Conservation (phyloP, 1,140 invertebrate species). For the Sitodiplosis mosellana region DNA sequence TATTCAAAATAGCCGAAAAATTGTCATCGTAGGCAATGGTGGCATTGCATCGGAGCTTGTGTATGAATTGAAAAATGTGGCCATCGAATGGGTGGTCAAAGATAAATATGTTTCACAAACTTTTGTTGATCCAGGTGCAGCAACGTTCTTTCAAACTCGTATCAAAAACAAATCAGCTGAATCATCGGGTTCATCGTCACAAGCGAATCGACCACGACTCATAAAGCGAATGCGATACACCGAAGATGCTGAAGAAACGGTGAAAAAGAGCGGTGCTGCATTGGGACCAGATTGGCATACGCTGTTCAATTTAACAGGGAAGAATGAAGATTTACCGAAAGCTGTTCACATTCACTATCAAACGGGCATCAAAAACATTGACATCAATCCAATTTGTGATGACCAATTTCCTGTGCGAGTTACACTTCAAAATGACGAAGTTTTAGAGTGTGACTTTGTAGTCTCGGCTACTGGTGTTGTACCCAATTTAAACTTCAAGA, state of each 20-base stretch:
- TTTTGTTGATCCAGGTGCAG: constrained; percentile 90
- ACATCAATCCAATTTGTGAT: constrained; percentile 19
- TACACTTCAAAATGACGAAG: constrained; percentile 52
- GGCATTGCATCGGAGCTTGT: constrained; percentile 94
- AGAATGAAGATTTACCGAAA: constrained; percentile 22
- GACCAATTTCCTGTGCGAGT: constrained; percentile 50
- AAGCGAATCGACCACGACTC: too few relatives aligned
- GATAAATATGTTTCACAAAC: constrained; percentile 81
- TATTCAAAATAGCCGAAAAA: constrained; percentile 42
- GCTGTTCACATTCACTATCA: constrained; percentile 42
- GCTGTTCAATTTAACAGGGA: constrained; percentile 42
- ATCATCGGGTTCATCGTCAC: constrained; percentile 13
- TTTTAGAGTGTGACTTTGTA: constrained; percentile 74
- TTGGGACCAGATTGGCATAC: constrained; percentile 90
- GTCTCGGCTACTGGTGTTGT: constrained; percentile 89
- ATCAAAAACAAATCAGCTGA: constrained; percentile 17
- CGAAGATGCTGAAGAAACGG: constrained; percentile 28
- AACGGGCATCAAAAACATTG: constrained; percentile 42
- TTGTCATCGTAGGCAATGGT: constrained; percentile 86
- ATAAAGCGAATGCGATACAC: constrained; percentile 52
- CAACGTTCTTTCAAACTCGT: constrained; percentile 66
- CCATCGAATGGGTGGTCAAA: constrained; percentile 86
- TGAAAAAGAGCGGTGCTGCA: constrained; percentile 50
- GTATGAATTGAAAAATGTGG: constrained; percentile 64
- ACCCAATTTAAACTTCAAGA: constrained; percentile 41